These are phyloP conservation scores for Lissonota sp. DNA, from an alignment of 2,888 invertebrate species.

Conservation along the genomic window DNA sequence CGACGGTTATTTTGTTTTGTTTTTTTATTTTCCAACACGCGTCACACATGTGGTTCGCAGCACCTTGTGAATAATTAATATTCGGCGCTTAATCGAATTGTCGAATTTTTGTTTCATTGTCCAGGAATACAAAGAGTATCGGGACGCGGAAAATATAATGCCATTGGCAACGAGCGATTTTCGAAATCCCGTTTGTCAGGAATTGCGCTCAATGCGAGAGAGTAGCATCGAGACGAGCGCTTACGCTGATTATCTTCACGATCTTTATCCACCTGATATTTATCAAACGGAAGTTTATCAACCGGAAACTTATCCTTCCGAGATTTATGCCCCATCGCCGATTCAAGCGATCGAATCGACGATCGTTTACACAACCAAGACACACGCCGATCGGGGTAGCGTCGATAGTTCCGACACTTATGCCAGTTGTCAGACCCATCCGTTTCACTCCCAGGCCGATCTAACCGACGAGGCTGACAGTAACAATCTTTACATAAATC, in stretches of 20 bases:
- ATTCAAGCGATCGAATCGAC: slow-evolving; percentile 61
- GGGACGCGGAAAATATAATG: slow-evolving; percentile 95
- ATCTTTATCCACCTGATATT: slow-evolving; percentile 39
- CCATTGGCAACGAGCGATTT: slow-evolving; percentile 94
- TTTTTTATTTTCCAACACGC: background rate
- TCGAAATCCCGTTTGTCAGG: slow-evolving; percentile 92
- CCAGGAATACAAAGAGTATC: slow-evolving; percentile 95
- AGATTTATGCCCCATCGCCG: slow-evolving; percentile 58
- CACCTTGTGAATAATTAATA: too few species aligned
- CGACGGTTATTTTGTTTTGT: background rate
- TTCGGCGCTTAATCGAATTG: slow-evolving; percentile 27
- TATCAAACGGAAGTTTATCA: slow-evolving; percentile 48
- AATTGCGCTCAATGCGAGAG: slow-evolving; percentile 89
- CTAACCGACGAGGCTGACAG: slow-evolving; percentile 90
- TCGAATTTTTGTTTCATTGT: slow-evolving; percentile 74
- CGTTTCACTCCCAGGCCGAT: slow-evolving; percentile 94
- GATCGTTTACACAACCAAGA: slow-evolving; percentile 71
- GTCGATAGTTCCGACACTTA: slow-evolving; percentile 95
- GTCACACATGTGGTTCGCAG: background rate
- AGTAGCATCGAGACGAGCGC: slow-evolving; percentile 83
- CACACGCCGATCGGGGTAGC: slow-evolving; percentile 84
- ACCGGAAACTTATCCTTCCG: slow-evolving; percentile 15
- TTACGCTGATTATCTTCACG: slow-evolving; percentile 67
- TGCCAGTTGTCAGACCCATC: slow-evolving; percentile 98
- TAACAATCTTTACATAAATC: slow-evolving; percentile 93